Evolutionary conservation across 2,113 vertebrate genomes (phyloP), one percentile per base, ranked within the genome.

Genomic region (Acrocephalus kingi): DNA sequence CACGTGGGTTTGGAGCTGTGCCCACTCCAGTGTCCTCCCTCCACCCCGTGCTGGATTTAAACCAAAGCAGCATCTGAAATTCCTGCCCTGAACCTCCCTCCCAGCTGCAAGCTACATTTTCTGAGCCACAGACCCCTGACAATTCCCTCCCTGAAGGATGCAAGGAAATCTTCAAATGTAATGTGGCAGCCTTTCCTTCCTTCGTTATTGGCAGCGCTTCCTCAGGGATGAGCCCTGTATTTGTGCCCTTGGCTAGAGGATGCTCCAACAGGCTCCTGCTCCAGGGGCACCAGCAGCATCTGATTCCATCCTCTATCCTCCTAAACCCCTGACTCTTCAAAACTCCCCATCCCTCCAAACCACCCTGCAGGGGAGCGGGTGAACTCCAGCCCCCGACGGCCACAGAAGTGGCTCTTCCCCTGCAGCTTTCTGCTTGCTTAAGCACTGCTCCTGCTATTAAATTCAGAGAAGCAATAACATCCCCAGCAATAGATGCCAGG

Each of bases 401-500:
- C 6, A 0, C 76, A 12, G 79, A 73, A 67, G 67, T 86, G 59
- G 68, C 51, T 71, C 63, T 61, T 72, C 49, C 87, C 49, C 69
- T 87, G 90, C 61, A 41, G 73, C 6, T 3, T 75, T 78, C 76
- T 87, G 93, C 91, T 93, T 63, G 83, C 61, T 41, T 28, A 63
- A 86, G 93, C 89, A 87, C 61, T 3, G 25, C 75, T 84, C 27
- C 66, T 72, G 68, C 80, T 87, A 30, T 93, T 87, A 75, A 82
- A 88, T 73, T 20, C 84, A 58, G 80, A 79, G 67, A 85, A 79
- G 89, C 87, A 95, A 37, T 91, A 94, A 96, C 63, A 66, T 85
- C 81, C 80, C 62, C 43, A 48, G 94, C 95, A 85, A 83, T 39
- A 89, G 94, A 89, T 92, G 77, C 77, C 5, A 11, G 35, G 35